Conservation (phyloP, 1,140 invertebrate species). For the Zaprionus ghesquierei region DNA sequence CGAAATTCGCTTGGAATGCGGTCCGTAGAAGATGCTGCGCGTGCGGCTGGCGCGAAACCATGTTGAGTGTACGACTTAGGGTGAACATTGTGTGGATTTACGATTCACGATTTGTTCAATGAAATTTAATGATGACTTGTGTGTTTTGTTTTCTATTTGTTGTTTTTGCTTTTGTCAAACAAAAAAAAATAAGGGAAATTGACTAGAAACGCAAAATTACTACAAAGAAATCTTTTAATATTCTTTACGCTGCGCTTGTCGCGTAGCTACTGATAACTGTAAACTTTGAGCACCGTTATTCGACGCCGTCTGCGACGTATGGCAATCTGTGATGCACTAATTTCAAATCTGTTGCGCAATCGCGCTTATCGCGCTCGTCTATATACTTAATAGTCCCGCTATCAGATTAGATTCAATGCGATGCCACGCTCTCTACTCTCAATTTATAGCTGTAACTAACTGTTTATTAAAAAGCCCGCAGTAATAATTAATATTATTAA, state of each 20-base stretch:
- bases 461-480: neutral
- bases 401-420: conserved; percentile 51
- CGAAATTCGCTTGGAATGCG: conserved; percentile 57
- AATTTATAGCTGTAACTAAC: neutral
- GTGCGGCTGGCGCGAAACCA: conserved; percentile 21
- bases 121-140: conserved; percentile 28
- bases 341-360: conserved; percentile 58
- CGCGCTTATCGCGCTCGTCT: conserved; percentile 51
- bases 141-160: neutral
- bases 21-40: conserved; percentile 12
- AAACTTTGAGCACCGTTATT: conserved; percentile 38
- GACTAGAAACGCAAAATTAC: conserved; percentile 22
- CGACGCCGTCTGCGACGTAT: neutral
- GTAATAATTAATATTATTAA: conserved; percentile 28
- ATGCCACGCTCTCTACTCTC: conserved; percentile 25
- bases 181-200: conserved; percentile 4
- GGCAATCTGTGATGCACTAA: conserved; percentile 22
- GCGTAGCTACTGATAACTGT: conserved; percentile 54
- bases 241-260: conserved; percentile 1
- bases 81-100: conserved; percentile 51
- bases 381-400: conserved; percentile 9
- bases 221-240: conserved; percentile 13
- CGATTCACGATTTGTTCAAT: conserved; percentile 33
- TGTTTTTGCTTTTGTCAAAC: no score
- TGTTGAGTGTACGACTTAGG: conserved; percentile 53